A percentile compares a stretch with the other conserved stretches of the same genome.
Conservation (phyloP, 2,113 vertebrate species). For the Anguilla japonica region DNA sequence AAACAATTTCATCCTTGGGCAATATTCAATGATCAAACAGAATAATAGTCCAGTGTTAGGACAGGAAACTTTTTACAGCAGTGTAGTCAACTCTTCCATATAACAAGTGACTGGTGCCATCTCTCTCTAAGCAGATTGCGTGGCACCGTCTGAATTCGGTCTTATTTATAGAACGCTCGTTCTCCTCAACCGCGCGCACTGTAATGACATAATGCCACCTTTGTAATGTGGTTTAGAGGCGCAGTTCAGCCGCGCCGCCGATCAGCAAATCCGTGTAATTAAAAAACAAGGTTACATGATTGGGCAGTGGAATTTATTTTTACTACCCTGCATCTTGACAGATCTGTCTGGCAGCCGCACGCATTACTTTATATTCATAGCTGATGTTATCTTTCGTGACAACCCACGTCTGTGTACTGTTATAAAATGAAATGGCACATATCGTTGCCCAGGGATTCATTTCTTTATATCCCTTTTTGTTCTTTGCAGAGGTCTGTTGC, state of each 20-base stretch:
- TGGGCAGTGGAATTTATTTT: neutral
- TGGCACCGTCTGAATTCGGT: neutral
- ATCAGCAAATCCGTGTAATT: neutral
- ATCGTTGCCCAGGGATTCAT: neutral
- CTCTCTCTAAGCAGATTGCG: no score
- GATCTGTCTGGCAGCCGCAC: neutral
- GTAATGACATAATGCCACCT: neutral
- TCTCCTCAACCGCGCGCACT: neutral
- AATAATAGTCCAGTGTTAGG: no score
- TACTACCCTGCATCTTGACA: neutral
- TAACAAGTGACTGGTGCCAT: neutral
- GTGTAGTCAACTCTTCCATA: neutral
- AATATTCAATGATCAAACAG: no score
- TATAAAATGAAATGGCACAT: neutral
- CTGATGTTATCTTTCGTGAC: neutral
- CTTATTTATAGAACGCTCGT: neutral
- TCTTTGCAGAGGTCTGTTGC: neutral
- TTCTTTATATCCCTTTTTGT: neutral
- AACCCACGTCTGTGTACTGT: neutral
- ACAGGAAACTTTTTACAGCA: no score
- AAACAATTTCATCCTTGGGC: no score
- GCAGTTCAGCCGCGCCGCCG: neutral
- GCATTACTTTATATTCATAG: neutral
- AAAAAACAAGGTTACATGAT: neutral
- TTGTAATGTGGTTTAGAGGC: neutral